Conservation (phyloP, 2,888 invertebrate species). For the Gymnoscelis rufifasciata region DNA sequence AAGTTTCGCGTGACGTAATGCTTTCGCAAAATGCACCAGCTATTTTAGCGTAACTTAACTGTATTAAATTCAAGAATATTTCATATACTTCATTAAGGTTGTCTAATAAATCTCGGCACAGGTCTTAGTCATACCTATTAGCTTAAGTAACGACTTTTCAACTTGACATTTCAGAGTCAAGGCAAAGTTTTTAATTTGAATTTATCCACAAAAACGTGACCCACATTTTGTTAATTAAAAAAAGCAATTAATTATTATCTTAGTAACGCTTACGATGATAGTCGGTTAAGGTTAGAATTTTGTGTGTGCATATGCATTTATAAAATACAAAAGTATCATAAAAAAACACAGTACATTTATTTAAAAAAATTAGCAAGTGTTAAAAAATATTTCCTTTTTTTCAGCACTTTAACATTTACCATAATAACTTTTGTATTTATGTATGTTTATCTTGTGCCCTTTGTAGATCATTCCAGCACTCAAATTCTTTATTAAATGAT, state of each 20-base stretch:
- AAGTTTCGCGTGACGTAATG: too few species aligned
- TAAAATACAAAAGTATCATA: too few species aligned
- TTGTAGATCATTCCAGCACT: slow-evolving; percentile 5
- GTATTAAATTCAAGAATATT: too few species aligned
- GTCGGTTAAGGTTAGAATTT: background rate
- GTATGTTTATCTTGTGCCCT: background rate
- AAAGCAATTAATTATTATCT: slow-evolving; percentile 5
- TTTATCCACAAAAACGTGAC: slow-evolving; percentile 13
- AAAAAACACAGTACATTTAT: too few species aligned
- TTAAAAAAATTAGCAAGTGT: too few species aligned
- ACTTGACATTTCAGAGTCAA: slow-evolving; percentile 14
- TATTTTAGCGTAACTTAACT: too few species aligned
- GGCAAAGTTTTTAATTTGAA: slow-evolving; percentile 6
- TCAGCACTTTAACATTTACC: too few species aligned
- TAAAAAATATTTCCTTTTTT: too few species aligned
- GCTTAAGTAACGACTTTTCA: background rate
- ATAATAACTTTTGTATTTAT: too few species aligned
- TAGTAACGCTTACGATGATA: slow-evolving; percentile 6
- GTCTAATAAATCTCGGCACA: background rate
- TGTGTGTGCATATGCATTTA: too few species aligned
- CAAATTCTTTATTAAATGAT: slow-evolving; percentile 32
- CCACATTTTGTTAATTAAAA: slow-evolving; percentile 7
- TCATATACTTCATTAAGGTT: background rate
- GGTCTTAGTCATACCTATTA: background rate
- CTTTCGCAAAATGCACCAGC: too few species aligned